Conservation (phyloP, 2,113 vertebrate species). For the Sturnira hondurensis region DNA sequence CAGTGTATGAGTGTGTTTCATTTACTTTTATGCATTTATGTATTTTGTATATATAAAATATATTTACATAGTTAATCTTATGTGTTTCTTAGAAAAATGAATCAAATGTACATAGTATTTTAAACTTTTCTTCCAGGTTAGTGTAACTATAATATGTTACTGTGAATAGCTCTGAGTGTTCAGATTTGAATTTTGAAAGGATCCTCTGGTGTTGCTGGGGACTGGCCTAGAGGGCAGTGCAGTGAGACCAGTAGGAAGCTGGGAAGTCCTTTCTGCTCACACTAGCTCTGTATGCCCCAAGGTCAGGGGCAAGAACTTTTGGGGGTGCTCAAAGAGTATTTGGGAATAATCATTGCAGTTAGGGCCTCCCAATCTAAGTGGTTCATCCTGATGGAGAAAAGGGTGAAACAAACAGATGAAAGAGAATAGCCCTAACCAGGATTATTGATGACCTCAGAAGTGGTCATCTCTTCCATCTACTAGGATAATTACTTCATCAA, state of each 20-base stretch:
- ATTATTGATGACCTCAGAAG: neutral
- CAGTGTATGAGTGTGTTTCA: neutral
- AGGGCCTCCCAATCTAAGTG: neutral
- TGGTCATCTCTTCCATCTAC: neutral
- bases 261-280: neutral
- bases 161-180: neutral
- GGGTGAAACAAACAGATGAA: neutral
- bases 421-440: neutral
- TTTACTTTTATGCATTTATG: neutral
- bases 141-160: neutral
- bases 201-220: neutral
- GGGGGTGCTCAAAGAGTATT: neutral
- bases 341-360: neutral
- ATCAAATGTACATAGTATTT: neutral
- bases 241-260: neutral
- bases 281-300: neutral
- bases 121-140: neutral
- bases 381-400: neutral
- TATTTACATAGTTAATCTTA: neutral
- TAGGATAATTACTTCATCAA: neutral
- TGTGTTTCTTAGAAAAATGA: neutral
- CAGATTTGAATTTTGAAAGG: neutral
- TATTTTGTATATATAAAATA: neutral
- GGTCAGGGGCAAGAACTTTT: no score
- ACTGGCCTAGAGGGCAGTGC: neutral